A percentile compares a stretch with the other conserved stretches of the same genome.
Conservation (phyloP, 92 coral and sea anemone species). For the Galaxea fascicularis region DNA sequence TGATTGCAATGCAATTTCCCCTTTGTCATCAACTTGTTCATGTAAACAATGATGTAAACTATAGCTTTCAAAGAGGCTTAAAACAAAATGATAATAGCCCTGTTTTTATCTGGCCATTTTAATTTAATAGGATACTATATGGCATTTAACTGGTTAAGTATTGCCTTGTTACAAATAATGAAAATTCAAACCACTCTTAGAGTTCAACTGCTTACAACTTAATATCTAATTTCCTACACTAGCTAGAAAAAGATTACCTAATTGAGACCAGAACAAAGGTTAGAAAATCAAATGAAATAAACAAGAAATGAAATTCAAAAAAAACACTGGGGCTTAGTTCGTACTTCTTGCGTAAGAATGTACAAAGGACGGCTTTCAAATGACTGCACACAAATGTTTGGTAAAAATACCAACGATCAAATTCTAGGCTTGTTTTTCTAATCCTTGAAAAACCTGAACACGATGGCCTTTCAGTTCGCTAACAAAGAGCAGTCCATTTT, state of each 20-base stretch:
- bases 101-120: not conserved
- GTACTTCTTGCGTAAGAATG: conserved; percentile 15
- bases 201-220: conserved; percentile 12
- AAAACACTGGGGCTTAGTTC: not conserved
- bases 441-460: conserved; percentile 62
- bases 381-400: conserved; percentile 8
- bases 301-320: not conserved
- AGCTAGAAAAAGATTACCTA: not conserved
- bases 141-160: not conserved
- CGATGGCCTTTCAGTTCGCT: conserved; percentile 48
- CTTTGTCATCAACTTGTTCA: too few relatives aligned
- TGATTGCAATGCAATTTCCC: too few relatives aligned
- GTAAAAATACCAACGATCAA: conserved; percentile 11
- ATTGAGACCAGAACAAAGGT: not conserved
- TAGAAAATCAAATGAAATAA: not conserved
- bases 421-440: conserved; percentile 15
- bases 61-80: too few relatives aligned
- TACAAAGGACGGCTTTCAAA: conserved; percentile 7
- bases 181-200: conserved; percentile 7
- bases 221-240: not conserved
- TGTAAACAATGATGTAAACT: too few relatives aligned
- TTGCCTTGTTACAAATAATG: not conserved
- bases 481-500: conserved; percentile 56
- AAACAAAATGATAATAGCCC: too few relatives aligned
- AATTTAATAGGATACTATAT: not conserved